Percentiles rank a stretch among this genome's conserved stretches.
Conservation (phyloP, 2,113 vertebrate species). For the Tychaedon coryphoeus region DNA sequence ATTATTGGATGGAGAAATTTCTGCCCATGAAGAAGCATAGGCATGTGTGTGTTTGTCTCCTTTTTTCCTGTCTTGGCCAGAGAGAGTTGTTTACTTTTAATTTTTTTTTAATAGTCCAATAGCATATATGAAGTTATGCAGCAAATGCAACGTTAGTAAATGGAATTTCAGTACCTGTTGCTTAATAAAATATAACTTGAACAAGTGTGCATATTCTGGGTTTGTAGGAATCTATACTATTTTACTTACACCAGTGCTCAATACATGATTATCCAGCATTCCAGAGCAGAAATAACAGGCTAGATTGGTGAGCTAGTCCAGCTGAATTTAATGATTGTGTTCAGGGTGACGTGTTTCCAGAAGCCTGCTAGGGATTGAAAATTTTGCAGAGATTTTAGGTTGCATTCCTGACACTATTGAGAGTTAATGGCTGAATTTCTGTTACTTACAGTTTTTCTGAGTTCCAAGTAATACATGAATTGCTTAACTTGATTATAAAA, state of each 20-base stretch:
- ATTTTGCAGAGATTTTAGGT: not conserved
- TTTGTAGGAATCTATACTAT: not conserved
- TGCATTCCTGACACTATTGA: not conserved
- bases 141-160: not conserved
- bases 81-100: not conserved
- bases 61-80: not conserved
- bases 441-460: not conserved
- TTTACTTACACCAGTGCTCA: not conserved
- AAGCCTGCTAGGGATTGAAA: not conserved
- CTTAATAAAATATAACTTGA: not conserved
- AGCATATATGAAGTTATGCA: not conserved
- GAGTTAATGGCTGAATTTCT: not conserved
- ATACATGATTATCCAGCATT: not conserved
- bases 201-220: not conserved
- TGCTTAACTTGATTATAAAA: not conserved
- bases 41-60: not conserved
- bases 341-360: not conserved
- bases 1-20: not conserved
- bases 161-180: not conserved
- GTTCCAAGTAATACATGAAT: not conserved
- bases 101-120: not conserved
- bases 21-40: not conserved
- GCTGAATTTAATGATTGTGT: not conserved
- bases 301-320: not conserved
- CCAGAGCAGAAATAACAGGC: not conserved